Evolutionary conservation across 2,888 invertebrate genomes (phyloP), one percentile per base, ranked within the genome.

Genomic region (Carabus problematicus): DNA sequence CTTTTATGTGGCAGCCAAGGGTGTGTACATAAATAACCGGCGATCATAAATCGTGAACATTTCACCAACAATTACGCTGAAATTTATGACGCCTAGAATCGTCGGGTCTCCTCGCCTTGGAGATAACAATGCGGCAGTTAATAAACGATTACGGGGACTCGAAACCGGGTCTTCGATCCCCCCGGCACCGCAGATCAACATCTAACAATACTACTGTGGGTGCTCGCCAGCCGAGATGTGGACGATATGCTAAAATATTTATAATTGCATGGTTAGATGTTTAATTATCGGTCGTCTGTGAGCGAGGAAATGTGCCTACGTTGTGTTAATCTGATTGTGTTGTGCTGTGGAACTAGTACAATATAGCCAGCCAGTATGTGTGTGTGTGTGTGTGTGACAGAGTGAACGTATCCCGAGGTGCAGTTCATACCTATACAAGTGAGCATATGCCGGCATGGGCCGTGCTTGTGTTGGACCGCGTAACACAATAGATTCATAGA

Each of bases 1-100:
- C 79, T 78, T 79, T 79, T 79, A 78, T 78, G 78, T 78, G 77
- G 59, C 52, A 67, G 43, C 14, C 42, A 79, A 79, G 78, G 60
- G 66, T 47, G 64, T 75, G 74, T 73, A 74, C 75, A 77, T 79
- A 79, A 79, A 79, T 79, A 76, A 77, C 75, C 75, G 75, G 77
- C 72, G 74, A 73, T 72, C 74, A 79, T 80, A 79, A 79, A 79
- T 80, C 73, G 75, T 76, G 73, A 73, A 76, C 77, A 79, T 80
- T 79, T 81, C 80, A 80, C 77, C 79, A 80, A 80, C 79, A 81
- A 81, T 81, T 81, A 81, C 78, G 75, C 74, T 72, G 71, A 73
- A 77, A 81, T 80, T 81, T 81, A 80, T 80, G 75, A 76, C 74
- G 72, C 72, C 75, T 63, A 19, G 63, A 63, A 63, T 55, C 63